Conservation (phyloP, 2,888 invertebrate species). For the Augiades crinisus region DNA sequence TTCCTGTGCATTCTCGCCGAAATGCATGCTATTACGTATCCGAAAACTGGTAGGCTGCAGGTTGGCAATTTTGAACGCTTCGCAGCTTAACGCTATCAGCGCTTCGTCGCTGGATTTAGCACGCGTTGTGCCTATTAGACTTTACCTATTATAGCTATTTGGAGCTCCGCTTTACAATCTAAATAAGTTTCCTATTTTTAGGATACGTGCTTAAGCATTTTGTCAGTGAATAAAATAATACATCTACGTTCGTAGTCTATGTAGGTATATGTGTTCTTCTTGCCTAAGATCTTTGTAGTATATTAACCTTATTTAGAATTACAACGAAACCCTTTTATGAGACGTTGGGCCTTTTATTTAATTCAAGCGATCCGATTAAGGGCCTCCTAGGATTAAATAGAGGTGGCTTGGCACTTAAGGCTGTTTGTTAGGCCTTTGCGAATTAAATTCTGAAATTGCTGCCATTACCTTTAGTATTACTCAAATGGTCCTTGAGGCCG, state of each 20-base stretch:
- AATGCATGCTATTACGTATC: conserved; percentile 11
- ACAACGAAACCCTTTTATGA: conserved; percentile 26
- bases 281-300: neutral
- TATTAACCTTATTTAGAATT: conserved; percentile 15
- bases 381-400: conserved; percentile 22
- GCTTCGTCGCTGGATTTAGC: neutral
- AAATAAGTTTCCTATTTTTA: too few relatives aligned
- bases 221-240: too few relatives aligned
- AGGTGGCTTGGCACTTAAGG: conserved; percentile 18
- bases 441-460: conserved; percentile 23
- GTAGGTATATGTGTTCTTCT: too few relatives aligned
- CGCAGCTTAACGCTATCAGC: neutral
- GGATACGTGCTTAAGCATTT: too few relatives aligned
- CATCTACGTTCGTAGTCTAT: too few relatives aligned
- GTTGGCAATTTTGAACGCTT: conserved; percentile 6
- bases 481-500: conserved; percentile 15
- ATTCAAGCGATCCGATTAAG: conserved; percentile 25
- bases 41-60: conserved; percentile 1
- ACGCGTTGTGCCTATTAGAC: too few relatives aligned
- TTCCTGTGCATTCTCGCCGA: conserved; percentile 5
- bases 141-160: too few relatives aligned
- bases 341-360: conserved; percentile 23
- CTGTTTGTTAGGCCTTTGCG: conserved; percentile 22
- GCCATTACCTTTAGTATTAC: conserved; percentile 22
- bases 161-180: too few relatives aligned